Base-by-base conservation (phyloP, 2,113 vertebrate species). In the Neolamprologus caudopunctatus region DNA sequence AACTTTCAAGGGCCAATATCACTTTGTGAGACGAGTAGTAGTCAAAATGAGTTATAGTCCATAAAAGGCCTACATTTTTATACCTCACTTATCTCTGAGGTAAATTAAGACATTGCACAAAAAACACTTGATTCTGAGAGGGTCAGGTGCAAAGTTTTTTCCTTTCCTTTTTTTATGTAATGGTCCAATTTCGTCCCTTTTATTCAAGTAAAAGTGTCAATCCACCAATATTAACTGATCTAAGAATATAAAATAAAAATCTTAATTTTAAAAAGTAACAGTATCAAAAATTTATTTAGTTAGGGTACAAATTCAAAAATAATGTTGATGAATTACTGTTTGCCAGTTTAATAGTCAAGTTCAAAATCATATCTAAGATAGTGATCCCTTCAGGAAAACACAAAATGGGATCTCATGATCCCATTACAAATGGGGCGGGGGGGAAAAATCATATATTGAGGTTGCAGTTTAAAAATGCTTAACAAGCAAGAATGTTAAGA, bases 401-500 rank as follows among this genome's bases (percentile, higher is more conserved):
- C 45, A 78, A 78, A 51, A 28, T 1, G 2, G 37, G 5, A 73
- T 42, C n/a, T 55, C 53, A 55, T 24, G 51, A 54, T 7, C 51
- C 51, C 35, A 31, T 78, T 45, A 50, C 26, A 28, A 78, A 78
- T 78, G 42, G 8, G 24, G 42, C 26, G 1, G 42, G 16, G 42
- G 71, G 40, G 2, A 0, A 2, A 6, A 68, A 24, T 42, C n/a
- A 71, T 71, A 40, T 68, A 21, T 40, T 68, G 19, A 40, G 1
- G 11, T n/a, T 68, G 1, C 11, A 1, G 12, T 71, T 71, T 71
- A 24, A 71, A 42, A 71, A 40, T 14, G 66, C 37, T 71, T 42
- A 42, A 24, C 66, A 71, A 42, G 66, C n/a, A 71, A 71, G 66
- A 71, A 71, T 2, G n/a, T 42, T 71, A 24, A 24, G 50, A 80